Conservation (phyloP, 2,888 invertebrate genomes). For the Rhamnusium bicolor region DNA sequence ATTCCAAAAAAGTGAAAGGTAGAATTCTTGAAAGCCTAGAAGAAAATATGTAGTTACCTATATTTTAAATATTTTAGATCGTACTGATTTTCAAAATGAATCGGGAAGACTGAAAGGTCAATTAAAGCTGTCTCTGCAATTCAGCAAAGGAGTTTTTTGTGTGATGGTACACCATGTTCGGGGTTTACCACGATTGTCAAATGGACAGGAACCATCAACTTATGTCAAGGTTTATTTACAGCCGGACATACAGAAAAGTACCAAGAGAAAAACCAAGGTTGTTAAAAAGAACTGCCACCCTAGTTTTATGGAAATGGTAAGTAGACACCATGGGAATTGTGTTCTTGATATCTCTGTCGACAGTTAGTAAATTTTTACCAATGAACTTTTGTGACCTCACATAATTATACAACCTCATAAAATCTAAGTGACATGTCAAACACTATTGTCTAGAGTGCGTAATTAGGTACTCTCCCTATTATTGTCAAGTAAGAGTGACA, state of each 20-base stretch:
- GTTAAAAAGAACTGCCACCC: constrained; percentile 94
- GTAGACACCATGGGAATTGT: no score
- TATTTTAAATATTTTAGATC: constrained; percentile 60
- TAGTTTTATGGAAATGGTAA: constrained; percentile 97
- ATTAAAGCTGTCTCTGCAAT: constrained; percentile 85
- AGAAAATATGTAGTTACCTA: neutral
- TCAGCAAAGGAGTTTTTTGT: constrained; percentile 81
- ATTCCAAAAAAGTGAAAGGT: constrained; percentile 86
- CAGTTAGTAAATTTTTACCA: no score
- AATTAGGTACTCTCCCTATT: no score
- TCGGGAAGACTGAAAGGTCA: constrained; percentile 77
- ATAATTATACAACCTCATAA: no score
- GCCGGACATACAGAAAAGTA: constrained; percentile 92
- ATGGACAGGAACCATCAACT: constrained; percentile 88
- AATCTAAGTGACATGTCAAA: no score
- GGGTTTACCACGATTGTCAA: constrained; percentile 85
- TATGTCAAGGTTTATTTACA: constrained; percentile 94
- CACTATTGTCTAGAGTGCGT: no score
- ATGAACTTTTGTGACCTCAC: no score
- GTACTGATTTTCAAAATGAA: constrained; percentile 59
- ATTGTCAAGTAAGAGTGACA: no score
- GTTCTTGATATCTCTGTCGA: no score
- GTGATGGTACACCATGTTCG: constrained; percentile 94
- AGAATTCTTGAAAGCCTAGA: constrained; percentile 26
- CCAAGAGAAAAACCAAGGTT: constrained; percentile 97